A percentile compares a stretch with the other conserved stretches of the same genome.
phyloP scores from a whole-genome alignment of 2,797 vertebrate genomes.

The Gallinago solitaria region DNA sequence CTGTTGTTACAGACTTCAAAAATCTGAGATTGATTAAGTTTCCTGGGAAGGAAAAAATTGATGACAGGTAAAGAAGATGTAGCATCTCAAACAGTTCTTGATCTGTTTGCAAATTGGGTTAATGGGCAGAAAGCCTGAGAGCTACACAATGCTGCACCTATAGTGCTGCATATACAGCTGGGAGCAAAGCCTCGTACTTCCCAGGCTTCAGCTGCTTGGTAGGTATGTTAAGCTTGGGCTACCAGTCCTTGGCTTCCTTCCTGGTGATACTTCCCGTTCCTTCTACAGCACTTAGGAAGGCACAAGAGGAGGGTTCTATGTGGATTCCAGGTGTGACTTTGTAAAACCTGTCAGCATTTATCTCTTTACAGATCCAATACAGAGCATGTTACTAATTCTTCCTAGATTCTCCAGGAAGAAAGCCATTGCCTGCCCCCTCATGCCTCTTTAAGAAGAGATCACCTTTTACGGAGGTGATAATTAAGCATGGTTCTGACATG shows the following conservation, averaged over 20 bases:
- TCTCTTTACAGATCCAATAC: not conserved
- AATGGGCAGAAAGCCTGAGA: not conserved
- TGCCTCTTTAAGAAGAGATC: not conserved
- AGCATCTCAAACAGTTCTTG: not conserved
- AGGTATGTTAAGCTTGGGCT: not conserved
- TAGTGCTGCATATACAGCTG: not conserved
- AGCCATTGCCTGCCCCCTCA: not conserved
- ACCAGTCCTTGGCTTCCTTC: rapidly evolving
- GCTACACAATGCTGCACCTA: rapidly evolving
- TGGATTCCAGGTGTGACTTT: not conserved
- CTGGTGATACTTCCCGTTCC: not conserved
- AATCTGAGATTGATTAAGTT: not conserved
- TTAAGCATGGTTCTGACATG: not conserved
- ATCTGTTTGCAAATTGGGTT: not conserved
- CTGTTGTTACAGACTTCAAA: not conserved
- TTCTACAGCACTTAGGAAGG: not conserved
- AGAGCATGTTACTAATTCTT: not conserved
- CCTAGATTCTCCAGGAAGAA: not conserved
- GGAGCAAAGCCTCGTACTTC: not conserved
- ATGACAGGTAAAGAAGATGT: not conserved
- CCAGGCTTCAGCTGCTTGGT: not conserved
- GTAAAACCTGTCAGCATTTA: not conserved
- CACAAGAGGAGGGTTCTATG: not conserved
- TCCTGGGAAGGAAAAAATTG: not conserved
- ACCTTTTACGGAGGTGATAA: not conserved